Conservation (phyloP, 37 sponge, comb jelly and placozoan species). For the Aplysina aerophoba region DNA sequence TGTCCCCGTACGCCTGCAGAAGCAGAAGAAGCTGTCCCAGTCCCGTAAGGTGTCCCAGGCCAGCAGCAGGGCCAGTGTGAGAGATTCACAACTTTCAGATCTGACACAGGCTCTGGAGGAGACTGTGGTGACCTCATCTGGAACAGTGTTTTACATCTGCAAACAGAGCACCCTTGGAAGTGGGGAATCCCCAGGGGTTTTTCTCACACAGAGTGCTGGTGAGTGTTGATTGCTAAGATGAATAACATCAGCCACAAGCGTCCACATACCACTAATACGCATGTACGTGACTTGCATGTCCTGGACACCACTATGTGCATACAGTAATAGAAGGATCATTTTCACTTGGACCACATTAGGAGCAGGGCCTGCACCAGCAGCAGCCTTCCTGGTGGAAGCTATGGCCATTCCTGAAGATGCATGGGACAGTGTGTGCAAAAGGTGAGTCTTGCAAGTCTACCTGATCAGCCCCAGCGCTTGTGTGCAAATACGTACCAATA, state of each 20-base stretch:
- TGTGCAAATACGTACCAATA: no score
- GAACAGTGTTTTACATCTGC: slow-evolving; percentile 45
- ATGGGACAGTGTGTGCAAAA: slow-evolving; percentile 5
- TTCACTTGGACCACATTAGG: neutral
- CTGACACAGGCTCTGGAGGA: slow-evolving; percentile 44
- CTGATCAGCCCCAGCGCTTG: no score
- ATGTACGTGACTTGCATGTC: neutral
- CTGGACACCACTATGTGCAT: no score
- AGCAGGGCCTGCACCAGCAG: neutral
- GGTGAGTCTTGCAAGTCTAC: no score
- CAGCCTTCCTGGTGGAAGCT: neutral
- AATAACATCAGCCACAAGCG: neutral
- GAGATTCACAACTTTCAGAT: neutral
- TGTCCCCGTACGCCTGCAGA: neutral
- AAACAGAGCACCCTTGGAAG: neutral
- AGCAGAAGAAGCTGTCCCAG: neutral
- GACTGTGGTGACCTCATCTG: slow-evolving; percentile 40
- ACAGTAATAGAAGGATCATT: no score
- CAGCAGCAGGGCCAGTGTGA: no score
- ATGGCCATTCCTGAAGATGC: neutral
- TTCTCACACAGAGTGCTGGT: slow-evolving; percentile 76
- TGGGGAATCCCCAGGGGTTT: slow-evolving; percentile 21
- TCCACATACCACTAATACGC: neutral
- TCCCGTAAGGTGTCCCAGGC: no score
- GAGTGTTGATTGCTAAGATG: neutral